Evolutionary conservation across 2,888 invertebrate species (phyloP).

Genomic region (Pinctada fucata): DNA sequence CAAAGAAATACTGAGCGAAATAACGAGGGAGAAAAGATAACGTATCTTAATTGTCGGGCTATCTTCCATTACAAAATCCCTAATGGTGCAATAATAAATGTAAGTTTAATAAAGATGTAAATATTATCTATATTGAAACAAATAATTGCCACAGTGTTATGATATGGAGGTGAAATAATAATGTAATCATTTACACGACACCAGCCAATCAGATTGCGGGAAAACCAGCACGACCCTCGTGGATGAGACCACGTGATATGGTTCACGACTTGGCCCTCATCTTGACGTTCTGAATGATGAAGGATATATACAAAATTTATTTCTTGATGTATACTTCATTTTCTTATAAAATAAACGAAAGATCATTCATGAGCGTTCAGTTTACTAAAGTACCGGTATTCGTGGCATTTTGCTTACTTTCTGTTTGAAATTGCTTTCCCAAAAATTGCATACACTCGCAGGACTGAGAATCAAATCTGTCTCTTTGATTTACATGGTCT

Average conservation of each 20-base stretch:
- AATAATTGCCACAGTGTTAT: neutral
- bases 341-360: constrained; percentile 44
- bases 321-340: constrained; percentile 27
- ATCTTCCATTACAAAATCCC: neutral
- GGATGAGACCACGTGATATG: constrained; percentile 21
- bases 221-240: neutral
- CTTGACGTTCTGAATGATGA: constrained; percentile 31
- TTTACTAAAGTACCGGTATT: constrained; percentile 21
- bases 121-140: constrained; percentile 4
- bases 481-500: too few relatives aligned
- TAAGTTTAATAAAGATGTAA: neutral
- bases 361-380: constrained; percentile 34
- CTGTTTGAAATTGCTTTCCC: neutral
- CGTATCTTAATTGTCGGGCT: neutral
- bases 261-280: constrained; percentile 28
- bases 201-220: constrained; percentile 3
- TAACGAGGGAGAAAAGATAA: neutral
- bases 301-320: constrained; percentile 31
- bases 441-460: too few relatives aligned
- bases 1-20: neutral
- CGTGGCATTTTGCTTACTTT: constrained; percentile 28
- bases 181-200: neutral
- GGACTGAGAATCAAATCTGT: too few relatives aligned
- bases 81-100: neutral
- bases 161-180: neutral